These are phyloP conservation scores for Drosophila arawakana DNA, from an alignment of 1,140 invertebrate species.

Conservation along the genomic window DNA sequence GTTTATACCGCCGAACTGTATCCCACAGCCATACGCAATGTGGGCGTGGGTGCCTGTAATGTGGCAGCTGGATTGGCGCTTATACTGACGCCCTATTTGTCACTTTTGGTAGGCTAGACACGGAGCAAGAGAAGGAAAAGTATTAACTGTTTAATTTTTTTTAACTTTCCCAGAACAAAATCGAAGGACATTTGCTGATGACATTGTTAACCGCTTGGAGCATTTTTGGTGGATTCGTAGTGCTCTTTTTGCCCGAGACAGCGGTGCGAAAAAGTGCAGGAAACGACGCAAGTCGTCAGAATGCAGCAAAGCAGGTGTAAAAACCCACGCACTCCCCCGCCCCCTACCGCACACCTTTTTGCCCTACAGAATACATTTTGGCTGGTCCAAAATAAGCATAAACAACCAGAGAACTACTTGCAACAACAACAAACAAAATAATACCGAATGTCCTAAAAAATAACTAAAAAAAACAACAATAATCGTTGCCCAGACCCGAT, in stretches of 20 bases:
- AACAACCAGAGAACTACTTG: conserved; percentile 35
- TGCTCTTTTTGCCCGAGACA: conserved; percentile 81
- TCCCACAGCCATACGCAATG: conserved; percentile 89
- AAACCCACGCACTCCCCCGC: conserved; percentile 20
- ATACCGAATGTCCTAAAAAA: background rate
- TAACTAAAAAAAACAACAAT: conserved; percentile 28
- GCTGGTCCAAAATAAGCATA: conserved; percentile 79
- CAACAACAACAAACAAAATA: conserved; percentile 12
- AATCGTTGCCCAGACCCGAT: conserved; percentile 40
- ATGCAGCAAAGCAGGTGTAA: conserved; percentile 73
- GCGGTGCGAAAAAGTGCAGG: conserved; percentile 59
- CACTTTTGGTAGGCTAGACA: conserved; percentile 87
- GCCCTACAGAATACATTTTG: conserved; percentile 65
- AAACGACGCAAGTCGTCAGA: conserved; percentile 42
- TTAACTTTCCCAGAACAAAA: conserved; percentile 73
- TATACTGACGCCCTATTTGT: conserved; percentile 90
- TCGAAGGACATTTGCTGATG: conserved; percentile 84
- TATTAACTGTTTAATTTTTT: background rate
- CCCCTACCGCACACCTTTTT: background rate
- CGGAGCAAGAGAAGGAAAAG: background rate
- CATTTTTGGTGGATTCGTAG: conserved; percentile 85
- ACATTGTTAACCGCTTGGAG: conserved; percentile 84
- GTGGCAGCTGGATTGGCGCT: conserved; percentile 89
- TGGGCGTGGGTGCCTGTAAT: conserved; percentile 90
- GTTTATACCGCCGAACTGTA: conserved; percentile 91